Base-by-base conservation (phyloP, 2,113 vertebrate species). In the Ifrita kowaldi region DNA sequence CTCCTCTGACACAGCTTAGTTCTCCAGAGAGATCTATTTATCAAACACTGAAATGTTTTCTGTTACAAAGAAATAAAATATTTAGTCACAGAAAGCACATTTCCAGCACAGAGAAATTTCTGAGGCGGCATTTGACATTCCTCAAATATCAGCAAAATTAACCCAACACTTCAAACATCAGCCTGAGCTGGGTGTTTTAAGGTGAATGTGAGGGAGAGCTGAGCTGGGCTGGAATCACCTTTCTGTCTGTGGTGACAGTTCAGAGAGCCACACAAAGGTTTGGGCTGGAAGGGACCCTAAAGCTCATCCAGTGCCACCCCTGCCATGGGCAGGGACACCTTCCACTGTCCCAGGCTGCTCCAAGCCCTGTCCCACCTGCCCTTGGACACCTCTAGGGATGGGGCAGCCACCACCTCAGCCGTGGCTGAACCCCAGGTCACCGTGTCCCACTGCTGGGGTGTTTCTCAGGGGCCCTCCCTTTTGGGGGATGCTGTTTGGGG, bases 341-440 rank as follows among this genome's bases (percentile, higher is more conserved):
- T 3, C 35, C 32, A 49, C 21, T 14, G 2, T 4, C 8, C 42
- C 1, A 2, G 49, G 14, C 0, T 83, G 63, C 32, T 63, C 63
- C 70, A 6, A 49, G 47, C 35, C 35, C 79, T 4, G 1, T 14
- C 56, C 67, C 56, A 0, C 39, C 39, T 11, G 33, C 6, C 79
- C 64, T 20, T 6, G 55, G 22, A 35, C 53, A 26, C 24, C 3
- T 15, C 11, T 79, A 62, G 47, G 55, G 41, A 83, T 11, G 41
- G 70, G 22, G 18, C 30, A 76, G 70, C 53, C 70, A 35, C 39
- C 46, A 11, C 5, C 55, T n/a, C 39, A n/a, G 69, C 28, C 32
- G 77, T 17, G 62, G 13, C 0, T 39, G 69, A 46, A 41, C 13
- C 55, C 62, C 47, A 47, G 24, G 32, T 32, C 30, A 30, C 47